phyloP scores from a whole-genome alignment of 2,797 vertebrate genomes.

The Gambelia wislizenii region DNA sequence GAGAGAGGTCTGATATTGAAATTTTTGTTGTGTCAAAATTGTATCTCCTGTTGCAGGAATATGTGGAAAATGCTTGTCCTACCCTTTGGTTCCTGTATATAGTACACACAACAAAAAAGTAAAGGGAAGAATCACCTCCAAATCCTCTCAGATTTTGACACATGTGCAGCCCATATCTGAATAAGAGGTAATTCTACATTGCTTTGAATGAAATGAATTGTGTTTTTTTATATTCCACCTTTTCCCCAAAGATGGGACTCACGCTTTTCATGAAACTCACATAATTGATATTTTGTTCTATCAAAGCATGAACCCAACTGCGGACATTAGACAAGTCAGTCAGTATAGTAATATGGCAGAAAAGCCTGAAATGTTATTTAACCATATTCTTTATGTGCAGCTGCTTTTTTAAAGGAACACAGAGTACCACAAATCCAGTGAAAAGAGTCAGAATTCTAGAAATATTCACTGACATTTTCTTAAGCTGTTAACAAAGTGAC shows the following conservation, averaged over 20 bases:
- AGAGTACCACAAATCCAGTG: neutral
- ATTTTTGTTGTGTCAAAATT: neutral
- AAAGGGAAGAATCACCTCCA: neutral
- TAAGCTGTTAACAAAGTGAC: constrained; percentile 26
- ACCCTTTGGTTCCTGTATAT: neutral
- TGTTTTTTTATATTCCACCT: too few species aligned
- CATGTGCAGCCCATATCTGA: neutral
- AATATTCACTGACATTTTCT: constrained; percentile 24
- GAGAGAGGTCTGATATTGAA: neutral
- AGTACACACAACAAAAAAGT: neutral
- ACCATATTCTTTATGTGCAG: neutral
- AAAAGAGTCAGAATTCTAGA: neutral
- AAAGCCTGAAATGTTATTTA: neutral
- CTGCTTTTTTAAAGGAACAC: neutral
- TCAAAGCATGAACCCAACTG: neutral
- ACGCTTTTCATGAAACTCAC: too few species aligned
- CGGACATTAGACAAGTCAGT: neutral
- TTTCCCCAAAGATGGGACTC: too few species aligned
- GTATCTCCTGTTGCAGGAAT: neutral
- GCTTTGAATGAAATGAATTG: neutral
- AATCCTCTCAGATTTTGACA: neutral
- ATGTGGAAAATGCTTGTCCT: neutral
- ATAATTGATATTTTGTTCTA: neutral
- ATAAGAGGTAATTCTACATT: neutral
- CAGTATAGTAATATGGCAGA: neutral